Evolutionary conservation across 2,797 vertebrate species (phyloP).

Genomic region (Bradypus variegatus): DNA sequence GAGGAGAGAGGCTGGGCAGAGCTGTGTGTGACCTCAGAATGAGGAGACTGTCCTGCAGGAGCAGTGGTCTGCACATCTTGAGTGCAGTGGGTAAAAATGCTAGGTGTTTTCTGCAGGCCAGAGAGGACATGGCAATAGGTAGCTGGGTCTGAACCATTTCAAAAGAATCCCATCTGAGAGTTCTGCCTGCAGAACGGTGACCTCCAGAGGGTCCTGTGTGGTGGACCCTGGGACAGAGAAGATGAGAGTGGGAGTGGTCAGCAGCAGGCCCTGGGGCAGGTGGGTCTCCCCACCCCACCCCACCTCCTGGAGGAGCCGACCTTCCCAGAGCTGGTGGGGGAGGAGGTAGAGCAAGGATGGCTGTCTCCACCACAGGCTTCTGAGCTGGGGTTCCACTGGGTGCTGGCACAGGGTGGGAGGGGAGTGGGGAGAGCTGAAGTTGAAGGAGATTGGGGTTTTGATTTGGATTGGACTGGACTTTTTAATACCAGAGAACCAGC

Average conservation of each 20-base stretch:
- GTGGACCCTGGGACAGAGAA: neutral
- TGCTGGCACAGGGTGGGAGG: neutral
- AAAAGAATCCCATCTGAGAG: no score
- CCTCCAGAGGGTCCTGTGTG: neutral
- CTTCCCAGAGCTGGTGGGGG: neutral
- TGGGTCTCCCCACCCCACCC: no score
- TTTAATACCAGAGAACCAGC: constrained; percentile 21
- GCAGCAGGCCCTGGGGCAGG: neutral
- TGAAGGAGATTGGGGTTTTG: neutral
- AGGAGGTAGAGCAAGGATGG: neutral
- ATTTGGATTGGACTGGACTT: constrained; percentile 16
- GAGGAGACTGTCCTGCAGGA: no score
- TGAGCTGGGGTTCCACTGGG: neutral
- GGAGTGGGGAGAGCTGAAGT: neutral
- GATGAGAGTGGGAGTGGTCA: neutral
- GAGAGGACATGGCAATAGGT: neutral
- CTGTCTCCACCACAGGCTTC: neutral
- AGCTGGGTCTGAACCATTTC: neutral
- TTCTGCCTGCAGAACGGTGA: neutral
- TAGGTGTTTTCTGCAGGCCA: neutral
- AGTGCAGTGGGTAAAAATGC: neutral
- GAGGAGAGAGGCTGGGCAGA: neutral
- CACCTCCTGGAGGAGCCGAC: neutral
- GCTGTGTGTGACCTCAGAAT: neutral
- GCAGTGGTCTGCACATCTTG: neutral